Conservation (phyloP, 2,888 invertebrate genomes). For the Sphecodes monilicornis region DNA sequence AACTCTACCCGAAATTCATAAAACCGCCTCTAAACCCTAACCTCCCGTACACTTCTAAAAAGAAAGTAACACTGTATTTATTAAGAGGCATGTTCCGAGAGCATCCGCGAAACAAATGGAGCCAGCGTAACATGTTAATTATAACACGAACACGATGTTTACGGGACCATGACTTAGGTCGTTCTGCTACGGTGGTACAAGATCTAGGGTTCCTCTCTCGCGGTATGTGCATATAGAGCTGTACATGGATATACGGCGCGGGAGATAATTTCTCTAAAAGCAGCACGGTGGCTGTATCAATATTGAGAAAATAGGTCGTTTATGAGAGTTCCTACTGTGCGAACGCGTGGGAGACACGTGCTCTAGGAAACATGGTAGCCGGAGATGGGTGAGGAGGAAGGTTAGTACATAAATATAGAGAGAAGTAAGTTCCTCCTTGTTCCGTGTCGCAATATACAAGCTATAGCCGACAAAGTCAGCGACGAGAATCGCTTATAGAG, state of each 20-base stretch:
- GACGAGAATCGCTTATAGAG: slow-evolving; percentile 13
- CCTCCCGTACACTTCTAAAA: background rate
- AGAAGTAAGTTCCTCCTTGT: background rate
- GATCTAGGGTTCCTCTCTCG: background rate
- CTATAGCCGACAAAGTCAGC: background rate
- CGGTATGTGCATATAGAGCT: background rate
- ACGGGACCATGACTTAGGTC: background rate
- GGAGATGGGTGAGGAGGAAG: background rate
- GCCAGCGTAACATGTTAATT: background rate
- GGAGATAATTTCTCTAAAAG: slow-evolving; percentile 17
- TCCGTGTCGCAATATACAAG: slow-evolving; percentile 7
- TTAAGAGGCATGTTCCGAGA: background rate
- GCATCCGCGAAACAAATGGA: background rate
- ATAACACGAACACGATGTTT: background rate
- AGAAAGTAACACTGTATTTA: background rate
- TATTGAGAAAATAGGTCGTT: slow-evolving; percentile 6
- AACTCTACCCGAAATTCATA: background rate
- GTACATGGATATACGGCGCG: background rate
- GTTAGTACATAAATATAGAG: slow-evolving; percentile 10
- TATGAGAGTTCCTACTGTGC: slow-evolving; percentile 1
- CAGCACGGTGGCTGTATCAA: background rate
- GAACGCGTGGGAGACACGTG: background rate
- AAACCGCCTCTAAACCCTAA: background rate
- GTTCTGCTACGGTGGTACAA: background rate
- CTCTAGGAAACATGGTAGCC: background rate